phyloP scores from a whole-genome alignment of 2,113 vertebrate species.

The Mesembrinibis cayennensis region DNA sequence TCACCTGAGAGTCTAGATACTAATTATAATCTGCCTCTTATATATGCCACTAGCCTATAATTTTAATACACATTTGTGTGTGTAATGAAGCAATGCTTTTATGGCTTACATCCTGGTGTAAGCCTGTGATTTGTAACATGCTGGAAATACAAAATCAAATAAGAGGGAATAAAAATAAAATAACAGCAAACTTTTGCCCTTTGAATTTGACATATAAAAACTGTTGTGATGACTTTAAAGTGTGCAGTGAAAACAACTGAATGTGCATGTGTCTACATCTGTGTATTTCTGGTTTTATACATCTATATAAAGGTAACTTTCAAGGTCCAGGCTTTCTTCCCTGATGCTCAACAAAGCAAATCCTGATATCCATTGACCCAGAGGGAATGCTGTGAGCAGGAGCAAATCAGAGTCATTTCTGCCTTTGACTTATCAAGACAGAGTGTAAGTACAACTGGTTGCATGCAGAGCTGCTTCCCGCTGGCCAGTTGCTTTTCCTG shows the following conservation, averaged over 20 bases:
- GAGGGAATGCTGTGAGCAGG: neutral
- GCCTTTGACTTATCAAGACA: neutral
- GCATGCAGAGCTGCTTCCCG: neutral
- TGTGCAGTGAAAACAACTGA: neutral
- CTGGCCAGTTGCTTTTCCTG: neutral
- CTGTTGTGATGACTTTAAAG: neutral
- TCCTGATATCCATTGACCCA: neutral
- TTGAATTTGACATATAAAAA: neutral
- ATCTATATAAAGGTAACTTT: neutral
- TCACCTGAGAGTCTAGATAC: neutral
- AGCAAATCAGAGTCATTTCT: conserved; percentile 13
- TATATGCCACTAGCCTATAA: conserved; percentile 16
- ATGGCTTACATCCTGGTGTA: neutral
- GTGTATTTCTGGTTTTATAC: neutral
- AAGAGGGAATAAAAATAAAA: conserved; percentile 17
- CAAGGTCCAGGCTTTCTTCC: neutral
- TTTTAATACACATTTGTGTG: conserved; percentile 58
- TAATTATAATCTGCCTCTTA: conserved; percentile 31
- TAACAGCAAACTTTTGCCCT: neutral
- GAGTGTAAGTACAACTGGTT: neutral
- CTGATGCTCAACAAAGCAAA: neutral
- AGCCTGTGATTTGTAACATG: neutral
- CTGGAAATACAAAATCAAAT: neutral
- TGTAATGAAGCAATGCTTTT: conserved; percentile 39
- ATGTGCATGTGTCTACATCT: neutral